These are phyloP conservation scores for Pelecanus crispus DNA, from an alignment of 2,113 vertebrate species.

Conservation along the genomic window DNA sequence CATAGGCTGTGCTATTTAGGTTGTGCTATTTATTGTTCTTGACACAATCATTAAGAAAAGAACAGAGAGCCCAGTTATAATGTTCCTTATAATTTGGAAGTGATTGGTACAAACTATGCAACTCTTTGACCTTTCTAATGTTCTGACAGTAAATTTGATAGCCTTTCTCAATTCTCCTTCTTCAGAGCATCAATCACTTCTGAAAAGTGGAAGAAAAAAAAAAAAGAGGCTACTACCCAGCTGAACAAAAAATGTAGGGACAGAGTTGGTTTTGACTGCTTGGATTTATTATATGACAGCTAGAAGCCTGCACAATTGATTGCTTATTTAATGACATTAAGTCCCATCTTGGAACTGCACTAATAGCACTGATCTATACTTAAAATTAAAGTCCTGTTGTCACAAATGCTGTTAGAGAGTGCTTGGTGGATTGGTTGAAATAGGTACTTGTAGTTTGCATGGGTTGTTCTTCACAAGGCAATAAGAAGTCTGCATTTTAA, in stretches of 20 bases:
- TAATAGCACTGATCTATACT: background rate
- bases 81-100: background rate
- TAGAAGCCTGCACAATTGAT: background rate
- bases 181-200: background rate
- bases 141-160: slow-evolving; percentile 2
- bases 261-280: background rate
- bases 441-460: background rate
- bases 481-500: background rate
- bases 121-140: background rate
- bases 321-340: background rate
- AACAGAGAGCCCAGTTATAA: background rate
- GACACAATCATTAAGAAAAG: background rate
- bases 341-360: background rate
- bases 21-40: background rate
- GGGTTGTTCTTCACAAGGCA: background rate
- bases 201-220: background rate
- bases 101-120: background rate
- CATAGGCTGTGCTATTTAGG: background rate
- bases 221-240: background rate
- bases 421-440: background rate
- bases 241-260: background rate
- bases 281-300: background rate
- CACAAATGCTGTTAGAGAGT: background rate
- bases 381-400: background rate
- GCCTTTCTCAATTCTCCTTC: background rate